phyloP scores from a whole-genome alignment of 2,113 vertebrate genomes.

The Sprattus sprattus region DNA sequence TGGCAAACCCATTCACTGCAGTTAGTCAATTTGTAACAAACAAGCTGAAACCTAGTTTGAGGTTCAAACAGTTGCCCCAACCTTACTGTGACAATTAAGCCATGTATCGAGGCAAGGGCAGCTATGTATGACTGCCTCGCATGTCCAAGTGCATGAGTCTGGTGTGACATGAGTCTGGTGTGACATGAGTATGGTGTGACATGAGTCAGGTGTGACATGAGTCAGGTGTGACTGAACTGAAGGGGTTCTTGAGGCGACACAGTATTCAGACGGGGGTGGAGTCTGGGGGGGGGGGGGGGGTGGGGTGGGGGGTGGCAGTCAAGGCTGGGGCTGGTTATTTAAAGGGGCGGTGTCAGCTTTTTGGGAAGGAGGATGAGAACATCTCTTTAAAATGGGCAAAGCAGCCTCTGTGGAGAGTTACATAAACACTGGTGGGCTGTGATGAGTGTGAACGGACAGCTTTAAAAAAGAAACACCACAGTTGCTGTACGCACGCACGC shows the following conservation, averaged over 20 bases:
- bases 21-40: neutral
- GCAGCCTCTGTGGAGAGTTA: constrained; percentile 16
- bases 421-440: constrained; percentile 13
- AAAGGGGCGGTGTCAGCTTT: constrained; percentile 32
- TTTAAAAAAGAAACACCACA: neutral
- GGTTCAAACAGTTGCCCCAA: neutral
- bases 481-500: constrained; percentile 26
- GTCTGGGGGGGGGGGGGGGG: too few relatives aligned
- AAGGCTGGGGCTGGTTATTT: constrained; percentile 29
- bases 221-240: neutral
- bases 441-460: neutral
- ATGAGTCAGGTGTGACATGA: too few relatives aligned
- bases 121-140: neutral
- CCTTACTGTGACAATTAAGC: neutral
- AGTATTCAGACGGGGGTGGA: neutral
- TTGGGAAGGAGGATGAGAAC: constrained; percentile 22
- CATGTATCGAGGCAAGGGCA: neutral
- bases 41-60: neutral
- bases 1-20: neutral
- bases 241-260: neutral
- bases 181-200: too few relatives aligned
- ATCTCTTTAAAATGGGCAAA: neutral
- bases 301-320: neutral
- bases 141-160: neutral
- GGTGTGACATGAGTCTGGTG: too few relatives aligned